Base-by-base conservation (phyloP, 2,113 vertebrate genomes). In the Benitochromis conjunctus region DNA sequence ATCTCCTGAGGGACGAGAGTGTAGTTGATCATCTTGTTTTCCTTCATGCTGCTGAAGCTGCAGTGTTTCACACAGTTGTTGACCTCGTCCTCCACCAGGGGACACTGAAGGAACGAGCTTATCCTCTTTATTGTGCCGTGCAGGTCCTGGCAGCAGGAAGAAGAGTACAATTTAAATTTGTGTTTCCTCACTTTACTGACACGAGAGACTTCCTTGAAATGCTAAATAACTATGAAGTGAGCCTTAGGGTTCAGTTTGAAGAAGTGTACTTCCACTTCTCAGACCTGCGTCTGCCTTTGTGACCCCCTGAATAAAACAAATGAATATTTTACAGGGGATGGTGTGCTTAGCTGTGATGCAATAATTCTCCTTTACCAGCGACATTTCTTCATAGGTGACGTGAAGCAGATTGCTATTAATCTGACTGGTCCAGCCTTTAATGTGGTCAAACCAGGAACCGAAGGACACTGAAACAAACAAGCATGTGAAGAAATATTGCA, bases 381-480 rank as follows among this genome's bases (percentile, higher is more conserved):
- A 96, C 94, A 98, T 92, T 77, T 97, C 96, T 92, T 98, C 97
- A 1, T 97, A 98, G 41, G 96, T 96, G 85, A 97, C 10, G 3
- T 95, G 97, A 58, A 97, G 88, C 80, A 97, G 92, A 88, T 96
- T 92, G 53, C 88, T 51, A 43, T 86, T 66, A 3, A 29, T 82
- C 79, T 96, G 94, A 80, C 86, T 84, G 43, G 96, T 96, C 98
- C 97, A 98, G 79, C 93, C 97, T 80, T 96, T 97, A 78, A 97
- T 8, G 1, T 98, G 98, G 26, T 97, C 95, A 77, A 98, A 98
- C 97, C 97, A 98, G 79, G 96, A 97, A 13, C 97, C 97, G 2
- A 94, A 98, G 69, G 93, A 86, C 89, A 97, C 97, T 98, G 94
- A 14, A 82, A 86, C 31, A 81, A 76, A 80, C 31, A 14, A 9